Evolutionary conservation across 35 echinoderm and acorn worm genomes (phyloP).

Genomic region (Ptychodera flava): DNA sequence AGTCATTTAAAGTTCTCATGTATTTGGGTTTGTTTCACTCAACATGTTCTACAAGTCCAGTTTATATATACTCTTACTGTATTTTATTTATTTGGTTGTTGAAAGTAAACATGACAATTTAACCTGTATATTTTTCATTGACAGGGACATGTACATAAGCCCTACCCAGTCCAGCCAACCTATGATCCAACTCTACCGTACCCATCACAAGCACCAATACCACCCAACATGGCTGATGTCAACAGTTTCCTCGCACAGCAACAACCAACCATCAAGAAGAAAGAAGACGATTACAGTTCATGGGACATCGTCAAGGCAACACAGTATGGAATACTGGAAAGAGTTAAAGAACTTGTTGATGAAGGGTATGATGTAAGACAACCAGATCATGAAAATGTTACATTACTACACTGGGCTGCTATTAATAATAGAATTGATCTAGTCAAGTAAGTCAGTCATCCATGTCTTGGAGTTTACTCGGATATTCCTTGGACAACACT

Average conservation of each 20-base stretch:
- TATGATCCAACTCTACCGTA: background rate
- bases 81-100: too few relatives aligned
- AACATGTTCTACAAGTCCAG: too few relatives aligned
- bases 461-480: too few relatives aligned
- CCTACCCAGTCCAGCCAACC: background rate
- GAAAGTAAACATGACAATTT: too few relatives aligned
- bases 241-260: background rate
- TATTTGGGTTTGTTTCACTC: too few relatives aligned
- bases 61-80: too few relatives aligned
- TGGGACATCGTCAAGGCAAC: constrained; percentile 83
- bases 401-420: constrained; percentile 82
- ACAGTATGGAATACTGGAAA: constrained; percentile 75
- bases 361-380: constrained; percentile 69
- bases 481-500: too few relatives aligned
- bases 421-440: constrained; percentile 93
- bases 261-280: background rate
- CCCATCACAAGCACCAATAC: background rate
- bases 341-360: constrained; percentile 64
- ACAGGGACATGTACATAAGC: background rate
- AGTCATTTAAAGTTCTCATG: too few relatives aligned
- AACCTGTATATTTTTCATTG: background rate
- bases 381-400: constrained; percentile 79
- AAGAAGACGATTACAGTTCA: constrained; percentile 28
- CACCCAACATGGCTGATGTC: background rate
- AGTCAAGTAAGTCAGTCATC: constrained; percentile 41